Percentiles rank a stretch among this genome's conserved stretches.
phyloP scores from a whole-genome alignment of 2,113 vertebrate species.

The Heterotis niloticus region DNA sequence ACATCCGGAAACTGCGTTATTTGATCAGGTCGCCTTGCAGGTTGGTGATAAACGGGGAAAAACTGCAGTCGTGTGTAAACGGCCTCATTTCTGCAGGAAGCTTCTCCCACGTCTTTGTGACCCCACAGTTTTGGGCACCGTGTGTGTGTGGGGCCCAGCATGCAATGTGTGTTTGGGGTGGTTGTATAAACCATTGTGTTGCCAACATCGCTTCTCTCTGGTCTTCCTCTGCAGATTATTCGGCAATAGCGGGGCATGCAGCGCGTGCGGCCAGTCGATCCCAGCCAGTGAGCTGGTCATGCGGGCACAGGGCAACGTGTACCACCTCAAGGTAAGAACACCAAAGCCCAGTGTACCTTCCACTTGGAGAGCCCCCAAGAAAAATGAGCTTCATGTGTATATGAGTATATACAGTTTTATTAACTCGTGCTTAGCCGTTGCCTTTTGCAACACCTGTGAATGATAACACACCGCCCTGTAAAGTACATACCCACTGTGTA shows the following conservation, averaged over 20 bases:
- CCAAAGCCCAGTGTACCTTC: not conserved
- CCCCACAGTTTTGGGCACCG: not conserved
- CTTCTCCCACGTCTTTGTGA: no score
- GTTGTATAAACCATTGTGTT: not conserved
- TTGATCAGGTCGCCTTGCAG: no score
- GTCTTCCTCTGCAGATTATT: constrained; percentile 82
- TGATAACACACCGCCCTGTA: no score
- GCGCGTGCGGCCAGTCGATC: constrained; percentile 96
- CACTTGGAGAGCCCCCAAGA: not conserved
- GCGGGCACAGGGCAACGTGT: constrained; percentile 98
- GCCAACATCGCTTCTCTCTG: not conserved
- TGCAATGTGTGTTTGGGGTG: constrained; percentile 10
- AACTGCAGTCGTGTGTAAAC: not conserved
- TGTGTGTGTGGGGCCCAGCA: not conserved
- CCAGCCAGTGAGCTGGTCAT: constrained; percentile 98
- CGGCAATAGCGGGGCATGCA: constrained; percentile 96
- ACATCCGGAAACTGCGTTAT: no score
- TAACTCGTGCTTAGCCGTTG: not conserved
- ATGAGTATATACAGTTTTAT: not conserved
- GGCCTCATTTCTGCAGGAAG: not conserved
- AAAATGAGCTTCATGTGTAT: no score
- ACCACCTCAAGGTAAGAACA: constrained; percentile 93
- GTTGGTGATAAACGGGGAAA: not conserved
- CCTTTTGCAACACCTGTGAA: no score
- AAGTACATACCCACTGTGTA: no score